Evolutionary conservation across 2,113 vertebrate species (phyloP), one percentile per base, ranked within the genome.

Genomic region (Pleuronectes platessa): DNA sequence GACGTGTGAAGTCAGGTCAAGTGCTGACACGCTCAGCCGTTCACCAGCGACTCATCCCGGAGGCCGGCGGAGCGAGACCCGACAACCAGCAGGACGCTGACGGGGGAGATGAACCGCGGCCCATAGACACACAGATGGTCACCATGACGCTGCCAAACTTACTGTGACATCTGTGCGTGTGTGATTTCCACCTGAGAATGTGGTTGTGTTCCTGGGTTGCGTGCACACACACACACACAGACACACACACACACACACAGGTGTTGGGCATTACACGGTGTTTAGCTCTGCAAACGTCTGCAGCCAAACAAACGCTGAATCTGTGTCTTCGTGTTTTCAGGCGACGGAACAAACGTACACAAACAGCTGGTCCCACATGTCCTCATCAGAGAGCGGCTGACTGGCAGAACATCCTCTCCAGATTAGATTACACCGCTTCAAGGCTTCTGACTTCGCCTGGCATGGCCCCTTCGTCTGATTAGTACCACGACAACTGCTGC

Each of bases 321-420:
- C 3, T 15, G 55, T 78, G n/a, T 3, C 55, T 42, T 61, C 42
- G 24, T 37, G 45, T 37, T 8, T 23, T 79, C 76, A 51, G 21
- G 27, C 53, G 56, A 76, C 63, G 62, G 66, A 61, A 65, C 82
- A 86, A 65, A 85, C 78, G 59, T 23, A 73, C 82, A 82, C 71
- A 87, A 78, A 84, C 88, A 89, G 82, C 80, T 77, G 83, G 80
- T 89, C 74, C 79, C 80, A 58, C 76, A 79, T 82, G 80, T 81
- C 80, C 85, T 83, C 76, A 85, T 85, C 78, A 83, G 82, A 86
- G 68, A 82, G 64, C 40, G 77, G 75, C 76, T 84, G 82, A 73
- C 84, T 82, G 76, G 87, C 67, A 86, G 67, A 78, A 75, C 76
- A 67, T 71, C 76, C 61, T 82, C 56, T 71, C 63, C 73, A 62